Evolutionary conservation across 23 tunicate genomes (phyloP).

Genomic region (Trididemnum clinides): DNA sequence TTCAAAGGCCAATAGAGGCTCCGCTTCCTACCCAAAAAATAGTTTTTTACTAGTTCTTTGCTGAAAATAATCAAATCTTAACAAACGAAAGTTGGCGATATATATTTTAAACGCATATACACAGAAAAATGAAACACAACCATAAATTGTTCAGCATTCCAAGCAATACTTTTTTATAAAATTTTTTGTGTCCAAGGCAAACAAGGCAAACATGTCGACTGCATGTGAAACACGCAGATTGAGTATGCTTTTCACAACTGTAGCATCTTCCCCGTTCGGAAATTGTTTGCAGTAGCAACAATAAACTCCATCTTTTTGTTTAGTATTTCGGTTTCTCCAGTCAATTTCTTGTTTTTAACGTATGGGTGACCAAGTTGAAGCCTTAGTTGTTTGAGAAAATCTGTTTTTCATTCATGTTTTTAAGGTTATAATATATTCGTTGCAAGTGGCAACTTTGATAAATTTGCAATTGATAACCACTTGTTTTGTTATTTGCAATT

Average conservation of each 20-base stretch:
- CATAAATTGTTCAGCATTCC: background rate
- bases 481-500: background rate
- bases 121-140: background rate
- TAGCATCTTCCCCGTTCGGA: too few relatives aligned
- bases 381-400: too few relatives aligned
- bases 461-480: background rate
- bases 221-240: background rate
- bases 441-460: background rate
- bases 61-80: background rate
- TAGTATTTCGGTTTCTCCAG: background rate
- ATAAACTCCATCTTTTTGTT: background rate
- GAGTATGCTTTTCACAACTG: too few relatives aligned
- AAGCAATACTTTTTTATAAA: background rate
- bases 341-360: too few relatives aligned
- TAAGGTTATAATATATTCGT: background rate
- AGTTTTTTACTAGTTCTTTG: background rate
- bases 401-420: too few relatives aligned
- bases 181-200: background rate
- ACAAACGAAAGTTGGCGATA: background rate
- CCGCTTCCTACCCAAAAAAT: background rate
- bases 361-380: too few relatives aligned
- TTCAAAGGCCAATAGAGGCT: background rate
- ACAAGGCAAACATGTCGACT: background rate
- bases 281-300: too few relatives aligned
- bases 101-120: background rate